Evolutionary conservation across 2,797 vertebrate species (phyloP).

Genomic region (Xerus rutilus): DNA sequence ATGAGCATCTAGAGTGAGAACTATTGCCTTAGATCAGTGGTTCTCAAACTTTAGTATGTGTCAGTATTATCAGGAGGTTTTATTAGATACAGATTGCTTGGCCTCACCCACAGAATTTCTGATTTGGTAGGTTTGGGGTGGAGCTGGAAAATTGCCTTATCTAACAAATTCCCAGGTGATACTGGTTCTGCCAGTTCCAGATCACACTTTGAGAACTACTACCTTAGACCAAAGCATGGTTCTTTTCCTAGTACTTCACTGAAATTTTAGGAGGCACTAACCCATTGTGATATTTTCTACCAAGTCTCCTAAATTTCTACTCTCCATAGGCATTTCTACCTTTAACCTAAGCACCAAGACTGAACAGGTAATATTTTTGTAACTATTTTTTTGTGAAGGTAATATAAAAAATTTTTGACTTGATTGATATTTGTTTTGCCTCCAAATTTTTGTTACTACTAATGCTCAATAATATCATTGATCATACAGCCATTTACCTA

Average conservation of each 20-base stretch:
- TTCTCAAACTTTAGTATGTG: conserved; percentile 55
- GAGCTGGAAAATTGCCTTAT: conserved; percentile 8
- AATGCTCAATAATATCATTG: neutral
- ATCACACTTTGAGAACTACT: neutral
- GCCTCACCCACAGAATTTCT: neutral
- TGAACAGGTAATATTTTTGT: neutral
- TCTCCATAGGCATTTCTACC: neutral
- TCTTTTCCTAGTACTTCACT: neutral
- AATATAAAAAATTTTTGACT: neutral
- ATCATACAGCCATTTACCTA: neutral
- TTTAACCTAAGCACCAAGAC: neutral
- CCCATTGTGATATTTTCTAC: neutral
- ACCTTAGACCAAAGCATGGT: neutral
- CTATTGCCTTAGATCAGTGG: conserved; percentile 52
- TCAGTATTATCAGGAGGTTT: conserved; percentile 37
- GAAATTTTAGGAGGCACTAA: neutral
- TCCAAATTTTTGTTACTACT: neutral
- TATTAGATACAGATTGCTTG: conserved; percentile 18
- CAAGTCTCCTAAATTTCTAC: neutral
- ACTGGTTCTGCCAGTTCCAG: neutral
- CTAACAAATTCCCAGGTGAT: neutral
- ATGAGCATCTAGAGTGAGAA: conserved; percentile 63
- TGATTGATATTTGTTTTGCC: neutral
- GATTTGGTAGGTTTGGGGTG: neutral
- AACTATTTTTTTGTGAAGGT: neutral